Base-by-base conservation (phyloP, 2,888 invertebrate species). In the Aricia artaxerxes region DNA sequence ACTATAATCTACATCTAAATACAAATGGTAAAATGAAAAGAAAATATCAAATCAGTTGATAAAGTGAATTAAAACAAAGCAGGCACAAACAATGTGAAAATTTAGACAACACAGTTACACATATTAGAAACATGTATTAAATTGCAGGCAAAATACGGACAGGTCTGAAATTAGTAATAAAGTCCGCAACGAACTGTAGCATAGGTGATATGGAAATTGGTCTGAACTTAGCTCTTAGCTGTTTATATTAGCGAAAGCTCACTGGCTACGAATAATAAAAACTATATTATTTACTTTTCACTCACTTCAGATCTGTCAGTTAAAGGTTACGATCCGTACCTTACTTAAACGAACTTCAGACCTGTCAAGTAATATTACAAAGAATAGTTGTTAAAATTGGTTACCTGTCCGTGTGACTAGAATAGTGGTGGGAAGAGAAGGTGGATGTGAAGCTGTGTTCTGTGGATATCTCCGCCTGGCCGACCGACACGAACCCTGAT, bases 401-500 rank as follows among this genome's bases (percentile, higher is more conserved):
- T 38, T 82, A 94, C 93, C 93, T 93, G 89, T 94, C 94, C 49
- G 91, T 87, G 86, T 93, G 93, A 86, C 90, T 93, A 82, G 92
- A 90, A 88, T 92, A 94, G 85, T 92, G 94, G 81, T 94, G 93
- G 82, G 92, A 90, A 64, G 92, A 91, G 84, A 92, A 92, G 77
- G 93, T 90, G 40, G 93, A 92, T 13, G 92, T 91, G 85, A 92
- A 94, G 85, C 90, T 92, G 84, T 93, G 93, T 83, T 94, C 94
- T 78, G 92, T 90, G 38, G 92, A 90, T 83, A 91, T 88, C 87
- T 94, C 94, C 76, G 92, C 88, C 84, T 94, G 94, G 77, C 94
- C 94, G 86, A 94, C 94, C 40, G 94, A 94, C 82, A 93, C 94
- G 87, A 95, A 95, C 80, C 95, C 95, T 78, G 95, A 95, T 88